Conservation (phyloP, 2,797 vertebrate genomes). For the Acrossocheilus wenchowensis region DNA sequence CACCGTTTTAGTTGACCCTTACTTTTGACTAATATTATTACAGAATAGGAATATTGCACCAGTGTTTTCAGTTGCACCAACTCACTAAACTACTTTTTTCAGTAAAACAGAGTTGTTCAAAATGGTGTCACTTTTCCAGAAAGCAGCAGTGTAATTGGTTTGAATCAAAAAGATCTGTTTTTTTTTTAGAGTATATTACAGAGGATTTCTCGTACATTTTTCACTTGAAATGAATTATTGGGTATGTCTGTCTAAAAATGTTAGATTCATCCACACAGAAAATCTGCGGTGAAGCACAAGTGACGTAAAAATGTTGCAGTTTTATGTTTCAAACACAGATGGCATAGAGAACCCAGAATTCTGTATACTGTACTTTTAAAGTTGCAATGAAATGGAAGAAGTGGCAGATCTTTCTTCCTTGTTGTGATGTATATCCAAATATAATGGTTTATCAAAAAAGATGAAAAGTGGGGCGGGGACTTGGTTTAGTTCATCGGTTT, state of each 20-base stretch:
- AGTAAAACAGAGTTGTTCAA: neutral
- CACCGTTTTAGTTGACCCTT: neutral
- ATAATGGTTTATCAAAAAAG: neutral
- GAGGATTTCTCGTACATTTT: neutral
- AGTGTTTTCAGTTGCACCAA: neutral
- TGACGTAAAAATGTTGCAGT: neutral
- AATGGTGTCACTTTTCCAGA: neutral
- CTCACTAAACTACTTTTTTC: neutral
- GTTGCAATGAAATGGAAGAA: neutral
- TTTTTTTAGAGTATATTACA: neutral
- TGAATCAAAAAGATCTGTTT: neutral
- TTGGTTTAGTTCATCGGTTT: neutral
- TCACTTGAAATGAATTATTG: neutral
- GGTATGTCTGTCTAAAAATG: neutral
- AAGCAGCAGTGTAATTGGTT: neutral
- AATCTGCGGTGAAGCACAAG: neutral
- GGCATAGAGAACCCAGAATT: neutral
- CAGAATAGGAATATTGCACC: neutral
- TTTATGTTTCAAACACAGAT: neutral
- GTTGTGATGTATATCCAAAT: neutral
- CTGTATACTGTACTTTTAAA: neutral
- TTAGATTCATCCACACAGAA: neutral
- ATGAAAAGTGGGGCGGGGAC: neutral
- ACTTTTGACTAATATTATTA: neutral
- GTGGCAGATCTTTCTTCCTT: neutral